phyloP scores from a whole-genome alignment of 2,797 vertebrate genomes.

The Hippocampus kuda region DNA sequence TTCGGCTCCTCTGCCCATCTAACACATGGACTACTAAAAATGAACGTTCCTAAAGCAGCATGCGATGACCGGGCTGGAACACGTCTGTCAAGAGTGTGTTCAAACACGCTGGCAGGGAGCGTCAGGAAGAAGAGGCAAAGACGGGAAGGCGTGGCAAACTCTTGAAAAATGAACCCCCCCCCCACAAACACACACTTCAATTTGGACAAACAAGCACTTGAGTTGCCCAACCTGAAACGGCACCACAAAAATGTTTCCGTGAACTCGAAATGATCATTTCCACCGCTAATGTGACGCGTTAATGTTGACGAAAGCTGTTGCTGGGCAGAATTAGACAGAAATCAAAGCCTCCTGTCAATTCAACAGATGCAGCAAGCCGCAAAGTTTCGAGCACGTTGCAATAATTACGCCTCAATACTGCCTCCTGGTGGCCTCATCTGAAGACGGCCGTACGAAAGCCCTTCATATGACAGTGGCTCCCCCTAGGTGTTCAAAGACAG shows the following conservation, averaged over 20 bases:
- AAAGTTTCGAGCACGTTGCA: background rate
- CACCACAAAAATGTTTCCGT: background rate
- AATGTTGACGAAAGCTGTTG: too few species aligned
- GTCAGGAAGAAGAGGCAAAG: slow-evolving; percentile 29
- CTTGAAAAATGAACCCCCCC: background rate
- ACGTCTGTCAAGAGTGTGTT: background rate
- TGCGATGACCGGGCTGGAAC: too few species aligned
- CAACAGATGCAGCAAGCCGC: background rate
- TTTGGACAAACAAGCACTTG: background rate
- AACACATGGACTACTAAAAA: too few species aligned
- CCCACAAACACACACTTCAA: background rate
- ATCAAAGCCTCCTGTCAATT: background rate
- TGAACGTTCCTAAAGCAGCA: too few species aligned
- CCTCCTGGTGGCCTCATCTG: background rate
- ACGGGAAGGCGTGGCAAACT: slow-evolving; percentile 19
- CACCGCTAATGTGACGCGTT: background rate
- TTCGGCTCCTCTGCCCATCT: too few species aligned
- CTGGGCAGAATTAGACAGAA: too few species aligned
- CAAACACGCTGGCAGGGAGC: background rate
- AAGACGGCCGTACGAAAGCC: background rate
- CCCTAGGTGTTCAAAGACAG: background rate
- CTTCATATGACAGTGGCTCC: background rate
- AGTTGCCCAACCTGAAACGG: background rate
- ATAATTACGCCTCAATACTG: background rate
- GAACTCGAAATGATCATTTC: background rate